Percentiles rank a stretch among this genome's conserved stretches.
Conservation (phyloP, 2,888 invertebrate genomes). For the Aricia artaxerxes region DNA sequence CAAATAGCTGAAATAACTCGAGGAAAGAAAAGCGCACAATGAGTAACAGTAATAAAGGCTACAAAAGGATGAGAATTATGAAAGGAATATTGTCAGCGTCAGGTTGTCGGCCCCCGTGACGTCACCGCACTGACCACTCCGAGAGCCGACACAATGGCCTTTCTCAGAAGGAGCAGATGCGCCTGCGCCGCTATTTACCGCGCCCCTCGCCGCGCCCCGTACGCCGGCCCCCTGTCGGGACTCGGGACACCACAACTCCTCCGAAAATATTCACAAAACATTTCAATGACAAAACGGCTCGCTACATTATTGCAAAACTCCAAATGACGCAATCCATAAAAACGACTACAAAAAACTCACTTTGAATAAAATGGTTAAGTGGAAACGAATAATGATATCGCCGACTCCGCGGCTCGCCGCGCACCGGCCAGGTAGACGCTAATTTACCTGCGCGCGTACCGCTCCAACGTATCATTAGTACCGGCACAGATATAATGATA, state of each 20-base stretch:
- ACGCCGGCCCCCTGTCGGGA: conserved; percentile 51
- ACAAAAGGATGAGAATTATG: conserved; percentile 38
- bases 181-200: conserved; percentile 67
- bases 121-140: conserved; percentile 76
- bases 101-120: conserved; percentile 79
- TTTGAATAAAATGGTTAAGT: conserved; percentile 58
- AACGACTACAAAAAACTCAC: conserved; percentile 61
- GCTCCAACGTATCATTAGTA: conserved; percentile 72
- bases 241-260: conserved; percentile 39
- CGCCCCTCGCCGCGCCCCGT: conserved; percentile 53
- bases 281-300: conserved; percentile 23
- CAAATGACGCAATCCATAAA: conserved; percentile 39
- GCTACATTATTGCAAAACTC: conserved; percentile 28
- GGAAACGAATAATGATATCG: conserved; percentile 66
- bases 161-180: conserved; percentile 79
- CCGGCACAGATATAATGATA: conserved; percentile 63
- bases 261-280: conserved; percentile 32
- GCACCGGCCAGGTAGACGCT: conserved; percentile 63
- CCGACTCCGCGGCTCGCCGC: conserved; percentile 58
- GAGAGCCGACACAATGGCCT: conserved; percentile 74
- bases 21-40: conserved; percentile 11
- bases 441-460: conserved; percentile 61
- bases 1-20: conserved; percentile 19
- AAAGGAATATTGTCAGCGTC: conserved; percentile 55
- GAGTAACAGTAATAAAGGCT: conserved; percentile 25